Percentiles rank a stretch among this genome's conserved stretches.
Conservation (phyloP, 2,888 invertebrate species). For the Xiphydria camelus region DNA sequence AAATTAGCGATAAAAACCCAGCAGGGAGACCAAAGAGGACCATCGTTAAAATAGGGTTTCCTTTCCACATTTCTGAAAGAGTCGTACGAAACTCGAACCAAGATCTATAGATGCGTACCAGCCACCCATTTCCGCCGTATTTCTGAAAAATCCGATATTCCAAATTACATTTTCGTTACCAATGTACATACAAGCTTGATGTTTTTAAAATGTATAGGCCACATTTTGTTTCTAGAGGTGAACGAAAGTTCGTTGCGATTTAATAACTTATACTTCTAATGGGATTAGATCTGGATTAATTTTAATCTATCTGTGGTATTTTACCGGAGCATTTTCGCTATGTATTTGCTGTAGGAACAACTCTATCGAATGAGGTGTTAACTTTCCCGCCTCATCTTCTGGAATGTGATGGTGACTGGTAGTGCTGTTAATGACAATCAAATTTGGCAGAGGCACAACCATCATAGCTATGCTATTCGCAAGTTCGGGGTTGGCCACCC, state of each 20-base stretch:
- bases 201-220: no score
- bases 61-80: conserved; percentile 84
- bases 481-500: conserved; percentile 88
- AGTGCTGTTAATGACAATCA: conserved; percentile 89
- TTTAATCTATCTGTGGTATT: background rate
- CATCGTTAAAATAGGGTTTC: conserved; percentile 90
- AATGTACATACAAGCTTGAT: no score
- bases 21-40: conserved; percentile 93
- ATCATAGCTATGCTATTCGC: conserved; percentile 94
- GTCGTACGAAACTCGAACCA: conserved; percentile 83
- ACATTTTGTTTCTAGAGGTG: no score
- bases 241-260: no score
- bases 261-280: no score
- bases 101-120: conserved; percentile 75
- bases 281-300: conserved; percentile 6
- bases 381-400: conserved; percentile 77
- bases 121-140: conserved; percentile 82
- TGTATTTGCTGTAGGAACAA: conserved; percentile 77
- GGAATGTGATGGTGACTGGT: conserved; percentile 92
- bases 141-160: conserved; percentile 66
- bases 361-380: conserved; percentile 78
- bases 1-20: conserved; percentile 89
- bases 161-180: no score
- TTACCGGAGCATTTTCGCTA: conserved; percentile 78
- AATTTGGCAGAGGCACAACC: conserved; percentile 78